phyloP scores from a whole-genome alignment of 2,888 invertebrate genomes.

The Drosophila picticornis region DNA sequence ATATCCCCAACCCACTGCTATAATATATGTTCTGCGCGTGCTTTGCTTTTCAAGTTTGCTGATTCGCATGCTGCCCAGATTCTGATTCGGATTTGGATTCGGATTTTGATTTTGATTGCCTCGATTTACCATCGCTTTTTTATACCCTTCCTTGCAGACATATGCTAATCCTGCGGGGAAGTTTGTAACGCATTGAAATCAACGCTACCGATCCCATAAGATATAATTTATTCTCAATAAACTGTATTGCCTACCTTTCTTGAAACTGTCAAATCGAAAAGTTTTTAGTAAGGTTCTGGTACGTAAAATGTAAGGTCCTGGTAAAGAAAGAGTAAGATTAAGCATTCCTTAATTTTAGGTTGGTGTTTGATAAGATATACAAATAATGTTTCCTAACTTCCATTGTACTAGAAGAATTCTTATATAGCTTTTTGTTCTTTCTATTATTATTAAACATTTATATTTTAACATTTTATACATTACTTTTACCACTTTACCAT shows the following conservation, averaged over 20 bases:
- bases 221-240: not conserved
- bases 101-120: conserved; percentile 35
- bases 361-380: not conserved
- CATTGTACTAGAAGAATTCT: not conserved
- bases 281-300: no score
- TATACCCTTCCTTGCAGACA: not conserved
- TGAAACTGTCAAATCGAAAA: not conserved
- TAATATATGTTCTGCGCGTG: conserved; percentile 7
- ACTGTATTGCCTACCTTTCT: not conserved
- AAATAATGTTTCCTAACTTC: not conserved
- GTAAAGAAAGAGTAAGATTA: not conserved
- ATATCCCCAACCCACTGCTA: not conserved
- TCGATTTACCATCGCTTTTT: conserved; percentile 50
- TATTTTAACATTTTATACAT: no score
- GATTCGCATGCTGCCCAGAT: conserved; percentile 19
- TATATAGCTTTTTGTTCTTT: not conserved
- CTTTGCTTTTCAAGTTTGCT: not conserved
- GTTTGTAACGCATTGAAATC: not conserved
- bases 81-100: conserved; percentile 28
- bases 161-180: no score
- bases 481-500: no score
- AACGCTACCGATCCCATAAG: not conserved
- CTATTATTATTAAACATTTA: no score
- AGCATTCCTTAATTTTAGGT: not conserved
- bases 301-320: no score